Conservation (phyloP, 1,140 invertebrate genomes). For the Atta texana region DNA sequence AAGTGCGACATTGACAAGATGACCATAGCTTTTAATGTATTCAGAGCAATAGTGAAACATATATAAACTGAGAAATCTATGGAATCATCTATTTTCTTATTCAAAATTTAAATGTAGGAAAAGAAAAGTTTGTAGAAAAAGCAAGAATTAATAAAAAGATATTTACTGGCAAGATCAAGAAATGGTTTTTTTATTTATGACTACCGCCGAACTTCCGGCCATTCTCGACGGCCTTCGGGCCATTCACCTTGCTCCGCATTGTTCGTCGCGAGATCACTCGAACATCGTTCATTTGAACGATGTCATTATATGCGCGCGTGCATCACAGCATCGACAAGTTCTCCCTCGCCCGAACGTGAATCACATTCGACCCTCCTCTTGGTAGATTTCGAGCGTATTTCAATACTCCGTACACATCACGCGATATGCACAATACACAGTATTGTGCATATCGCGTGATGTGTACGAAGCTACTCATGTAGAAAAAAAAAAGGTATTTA, state of each 20-base stretch:
- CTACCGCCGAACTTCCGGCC: constrained; percentile 9
- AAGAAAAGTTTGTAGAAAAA: neutral
- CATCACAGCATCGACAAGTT: constrained; percentile 17
- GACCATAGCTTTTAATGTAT: neutral
- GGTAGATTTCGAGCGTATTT: constrained; percentile 15
- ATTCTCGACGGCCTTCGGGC: constrained; percentile 64
- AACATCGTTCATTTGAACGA: constrained; percentile 61
- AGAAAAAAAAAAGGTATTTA: too few species aligned
- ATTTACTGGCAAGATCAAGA: neutral
- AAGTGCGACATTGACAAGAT: constrained; percentile 20
- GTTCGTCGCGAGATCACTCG: constrained; percentile 47
- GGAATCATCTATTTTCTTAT: neutral
- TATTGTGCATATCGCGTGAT: too few species aligned
- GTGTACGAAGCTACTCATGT: too few species aligned
- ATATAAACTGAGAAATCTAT: neutral
- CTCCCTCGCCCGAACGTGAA: constrained; percentile 5
- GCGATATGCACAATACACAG: neutral
- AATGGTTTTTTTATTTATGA: constrained; percentile 9
- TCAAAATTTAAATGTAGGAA: neutral
- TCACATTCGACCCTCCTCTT: constrained; percentile 22
- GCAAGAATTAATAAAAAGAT: neutral
- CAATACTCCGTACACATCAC: neutral
- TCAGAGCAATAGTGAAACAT: neutral
- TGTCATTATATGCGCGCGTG: constrained; percentile 47
- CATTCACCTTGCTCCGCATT: constrained; percentile 75